Percentiles rank a stretch among this genome's conserved stretches.
These are phyloP conservation scores for Melanotaenia maccullochi DNA, from an alignment of 2,797 vertebrate genomes.

Conservation along the genomic window DNA sequence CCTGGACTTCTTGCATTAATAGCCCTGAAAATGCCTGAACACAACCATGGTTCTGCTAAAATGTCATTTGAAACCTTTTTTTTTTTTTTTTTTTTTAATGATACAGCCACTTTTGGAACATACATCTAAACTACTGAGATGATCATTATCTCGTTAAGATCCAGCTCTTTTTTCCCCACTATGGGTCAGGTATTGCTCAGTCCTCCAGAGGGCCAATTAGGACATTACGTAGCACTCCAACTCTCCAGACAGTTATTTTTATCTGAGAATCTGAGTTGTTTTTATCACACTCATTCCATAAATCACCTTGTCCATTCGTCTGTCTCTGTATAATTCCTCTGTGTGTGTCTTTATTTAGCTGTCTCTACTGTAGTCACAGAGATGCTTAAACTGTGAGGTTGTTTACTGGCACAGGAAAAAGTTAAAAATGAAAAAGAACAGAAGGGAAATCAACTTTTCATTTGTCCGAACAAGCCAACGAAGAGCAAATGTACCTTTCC, in stretches of 20 bases:
- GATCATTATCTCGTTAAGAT: slow-evolving; percentile 66
- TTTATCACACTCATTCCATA: slow-evolving; percentile 60
- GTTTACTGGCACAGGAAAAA: slow-evolving; percentile 5
- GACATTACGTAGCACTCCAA: slow-evolving; percentile 56
- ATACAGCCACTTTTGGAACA: slow-evolving; percentile 53
- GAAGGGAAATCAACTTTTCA: slow-evolving; percentile 3
- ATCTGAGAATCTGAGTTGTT: slow-evolving; percentile 37
- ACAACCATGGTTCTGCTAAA: slow-evolving; percentile 17
- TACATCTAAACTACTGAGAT: slow-evolving; percentile 50
- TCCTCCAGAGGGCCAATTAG: slow-evolving; percentile 75
- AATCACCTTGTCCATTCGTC: slow-evolving; percentile 52
- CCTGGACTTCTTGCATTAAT: slow-evolving; percentile 46
- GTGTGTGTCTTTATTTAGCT: slow-evolving; percentile 42
- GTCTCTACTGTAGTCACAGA: slow-evolving; percentile 21
- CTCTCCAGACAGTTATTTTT: slow-evolving; percentile 59
- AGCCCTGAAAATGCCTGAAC: slow-evolving; percentile 38
- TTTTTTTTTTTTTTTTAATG: slow-evolving; percentile 63
- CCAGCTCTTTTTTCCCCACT: slow-evolving; percentile 14
- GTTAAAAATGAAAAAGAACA: background rate
- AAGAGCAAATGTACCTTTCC: slow-evolving; percentile 39
- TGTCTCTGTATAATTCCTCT: slow-evolving; percentile 21
- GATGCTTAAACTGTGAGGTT: slow-evolving; percentile 20
- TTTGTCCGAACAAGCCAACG: slow-evolving; percentile 37
- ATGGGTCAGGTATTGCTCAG: slow-evolving; percentile 56
- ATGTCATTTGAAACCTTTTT: slow-evolving; percentile 56